Evolutionary conservation across 1,140 invertebrate species (phyloP).

Genomic region (Pentalonia nigronervosa): DNA sequence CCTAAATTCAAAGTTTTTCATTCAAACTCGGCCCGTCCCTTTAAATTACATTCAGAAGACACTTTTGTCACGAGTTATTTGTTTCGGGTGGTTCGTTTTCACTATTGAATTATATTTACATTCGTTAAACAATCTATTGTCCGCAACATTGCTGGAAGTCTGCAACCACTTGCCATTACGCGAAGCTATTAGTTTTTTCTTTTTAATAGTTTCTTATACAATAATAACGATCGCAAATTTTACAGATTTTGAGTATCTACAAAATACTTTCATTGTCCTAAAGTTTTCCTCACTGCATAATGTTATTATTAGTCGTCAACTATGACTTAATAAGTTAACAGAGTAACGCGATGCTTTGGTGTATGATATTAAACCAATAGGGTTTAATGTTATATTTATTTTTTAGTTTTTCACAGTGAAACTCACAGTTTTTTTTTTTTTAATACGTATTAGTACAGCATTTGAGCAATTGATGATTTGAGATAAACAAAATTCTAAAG

Average conservation of each 20-base stretch:
- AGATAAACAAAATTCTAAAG: not conserved
- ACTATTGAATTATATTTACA: conserved; percentile 43
- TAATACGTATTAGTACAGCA: not conserved
- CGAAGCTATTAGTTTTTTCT: not conserved
- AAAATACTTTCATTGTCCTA: not conserved
- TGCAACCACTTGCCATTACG: not conserved
- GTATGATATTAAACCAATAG: not conserved
- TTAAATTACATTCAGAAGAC: conserved; percentile 42
- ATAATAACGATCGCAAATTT: not conserved
- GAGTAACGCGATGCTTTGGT: not conserved
- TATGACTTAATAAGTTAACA: not conserved
- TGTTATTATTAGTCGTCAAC: not conserved
- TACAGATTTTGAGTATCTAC: not conserved
- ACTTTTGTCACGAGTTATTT: conserved; percentile 22
- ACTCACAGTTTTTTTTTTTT: not conserved
- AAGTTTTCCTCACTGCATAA: not conserved
- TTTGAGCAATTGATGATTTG: not conserved
- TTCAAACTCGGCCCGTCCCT: not conserved
- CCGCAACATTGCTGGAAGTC: not conserved
- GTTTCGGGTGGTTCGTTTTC: conserved; percentile 27
- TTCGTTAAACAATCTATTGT: conserved; percentile 20
- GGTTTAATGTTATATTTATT: not conserved
- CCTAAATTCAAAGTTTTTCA: conserved; percentile 29
- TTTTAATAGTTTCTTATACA: not conserved
- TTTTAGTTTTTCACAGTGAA: no score